phyloP scores from a whole-genome alignment of 2,888 invertebrate genomes.

The Caenorhabditis auriculariae region DNA sequence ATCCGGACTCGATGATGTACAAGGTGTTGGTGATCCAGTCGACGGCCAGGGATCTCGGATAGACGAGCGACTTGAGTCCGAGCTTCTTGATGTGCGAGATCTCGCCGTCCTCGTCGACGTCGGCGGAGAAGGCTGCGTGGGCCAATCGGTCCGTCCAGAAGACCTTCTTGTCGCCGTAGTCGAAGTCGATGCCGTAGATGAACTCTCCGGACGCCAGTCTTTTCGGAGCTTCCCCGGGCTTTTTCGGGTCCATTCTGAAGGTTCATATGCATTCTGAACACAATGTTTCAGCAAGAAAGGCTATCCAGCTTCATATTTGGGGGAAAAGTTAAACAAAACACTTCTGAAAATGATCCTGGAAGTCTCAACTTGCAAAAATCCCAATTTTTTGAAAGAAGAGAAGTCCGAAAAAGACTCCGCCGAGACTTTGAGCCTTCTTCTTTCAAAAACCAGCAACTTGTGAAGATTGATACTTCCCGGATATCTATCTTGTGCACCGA shows the following conservation, averaged over 20 bases:
- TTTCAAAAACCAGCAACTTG: not conserved
- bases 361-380: too few species aligned
- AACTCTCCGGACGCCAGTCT: conserved; percentile 61
- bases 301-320: too few species aligned
- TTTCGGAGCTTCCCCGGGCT: conserved; percentile 44
- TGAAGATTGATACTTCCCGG: not conserved
- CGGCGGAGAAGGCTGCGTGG: conserved; percentile 59
- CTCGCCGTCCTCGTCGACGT: conserved; percentile 56
- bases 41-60: conserved; percentile 74
- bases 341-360: too few species aligned
- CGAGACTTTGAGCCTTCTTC: too few species aligned
- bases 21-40: conserved; percentile 96
- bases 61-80: conserved; percentile 58
- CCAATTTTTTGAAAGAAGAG: too few species aligned
- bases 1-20: conserved; percentile 72
- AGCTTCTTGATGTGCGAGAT: conserved; percentile 59
- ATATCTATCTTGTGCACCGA: not conserved
- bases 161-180: conserved; percentile 79
- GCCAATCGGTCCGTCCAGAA: conserved; percentile 75
- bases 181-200: conserved; percentile 82
- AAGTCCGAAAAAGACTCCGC: too few species aligned
- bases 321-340: too few species aligned
- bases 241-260: conserved; percentile 36
- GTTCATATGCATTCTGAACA: too few species aligned
- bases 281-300: too few species aligned